These are phyloP conservation scores for Paracyclopina nana DNA, from an alignment of 1,140 invertebrate species.

Conservation along the genomic window DNA sequence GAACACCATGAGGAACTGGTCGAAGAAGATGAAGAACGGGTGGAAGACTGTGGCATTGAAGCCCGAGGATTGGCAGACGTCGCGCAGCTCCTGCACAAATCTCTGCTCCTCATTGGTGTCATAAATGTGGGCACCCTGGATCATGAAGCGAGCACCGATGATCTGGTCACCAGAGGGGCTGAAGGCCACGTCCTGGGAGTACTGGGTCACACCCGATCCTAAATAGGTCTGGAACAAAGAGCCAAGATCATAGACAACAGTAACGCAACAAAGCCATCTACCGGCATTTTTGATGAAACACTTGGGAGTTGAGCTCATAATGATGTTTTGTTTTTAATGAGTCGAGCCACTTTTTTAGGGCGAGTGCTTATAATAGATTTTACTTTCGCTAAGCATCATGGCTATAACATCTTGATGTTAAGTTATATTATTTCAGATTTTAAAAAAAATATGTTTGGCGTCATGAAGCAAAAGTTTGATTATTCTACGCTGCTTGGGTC, in stretches of 20 bases:
- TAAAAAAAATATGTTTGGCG: background rate
- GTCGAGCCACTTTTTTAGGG: too few relatives aligned
- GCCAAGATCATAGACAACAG: too few relatives aligned
- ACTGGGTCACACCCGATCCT: conserved; percentile 43
- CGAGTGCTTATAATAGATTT: background rate
- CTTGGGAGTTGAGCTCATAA: too few relatives aligned
- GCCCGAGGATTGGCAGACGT: conserved; percentile 51
- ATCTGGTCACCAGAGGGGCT: conserved; percentile 50
- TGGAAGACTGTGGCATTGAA: conserved; percentile 77
- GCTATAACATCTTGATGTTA: background rate
- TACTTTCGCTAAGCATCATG: background rate
- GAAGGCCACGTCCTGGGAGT: conserved; percentile 59
- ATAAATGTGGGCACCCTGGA: conserved; percentile 69
- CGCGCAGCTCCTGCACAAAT: conserved; percentile 57
- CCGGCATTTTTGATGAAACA: too few relatives aligned
- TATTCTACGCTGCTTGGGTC: too few relatives aligned
- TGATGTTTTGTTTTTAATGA: too few relatives aligned
- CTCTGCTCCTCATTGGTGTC: conserved; percentile 76
- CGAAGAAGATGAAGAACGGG: conserved; percentile 85
- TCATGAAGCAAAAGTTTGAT: background rate
- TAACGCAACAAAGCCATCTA: conserved; percentile 11
- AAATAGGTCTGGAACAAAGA: conserved; percentile 42
- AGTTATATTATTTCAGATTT: background rate
- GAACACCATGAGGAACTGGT: conserved; percentile 78
- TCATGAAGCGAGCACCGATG: conserved; percentile 58